A percentile compares a stretch with the other conserved stretches of the same genome.
Conservation (phyloP, 2,113 vertebrate species). For the Engraulis encrasicolus region DNA sequence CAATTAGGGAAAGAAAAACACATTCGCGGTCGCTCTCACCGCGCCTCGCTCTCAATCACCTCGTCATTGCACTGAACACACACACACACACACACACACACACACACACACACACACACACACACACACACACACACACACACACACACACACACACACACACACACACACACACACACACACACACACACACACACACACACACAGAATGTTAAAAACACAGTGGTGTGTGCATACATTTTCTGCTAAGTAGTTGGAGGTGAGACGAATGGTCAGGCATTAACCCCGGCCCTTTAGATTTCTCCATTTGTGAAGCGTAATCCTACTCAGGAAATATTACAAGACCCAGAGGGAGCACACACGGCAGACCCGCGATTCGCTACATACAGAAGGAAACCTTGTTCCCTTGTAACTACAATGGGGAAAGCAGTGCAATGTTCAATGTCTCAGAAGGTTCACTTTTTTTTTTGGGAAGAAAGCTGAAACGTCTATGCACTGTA, state of each 20-base stretch:
- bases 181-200: too few relatives aligned
- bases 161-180: constrained; percentile 27
- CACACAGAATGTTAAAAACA: constrained; percentile 8
- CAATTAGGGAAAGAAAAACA: constrained; percentile 34
- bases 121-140: constrained; percentile 1
- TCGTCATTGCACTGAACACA: background rate
- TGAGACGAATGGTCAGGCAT: background rate
- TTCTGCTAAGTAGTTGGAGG: background rate
- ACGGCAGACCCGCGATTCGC: background rate
- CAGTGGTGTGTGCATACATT: background rate
- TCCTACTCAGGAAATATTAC: background rate
- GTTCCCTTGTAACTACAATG: background rate
- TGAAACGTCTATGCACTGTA: too few relatives aligned
- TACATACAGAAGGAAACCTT: background rate
- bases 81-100: background rate
- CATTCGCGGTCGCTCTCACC: background rate
- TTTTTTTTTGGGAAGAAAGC: too few relatives aligned
- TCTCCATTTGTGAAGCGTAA: background rate
- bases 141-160: constrained; percentile 19
- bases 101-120: constrained; percentile 27
- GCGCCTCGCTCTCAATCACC: background rate
- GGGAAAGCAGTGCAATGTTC: background rate
- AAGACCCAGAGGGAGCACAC: background rate
- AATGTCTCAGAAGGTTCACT: too few relatives aligned
- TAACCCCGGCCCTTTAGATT: background rate